Conservation (phyloP, 2,113 vertebrate genomes). For the Antennarius striatus region DNA sequence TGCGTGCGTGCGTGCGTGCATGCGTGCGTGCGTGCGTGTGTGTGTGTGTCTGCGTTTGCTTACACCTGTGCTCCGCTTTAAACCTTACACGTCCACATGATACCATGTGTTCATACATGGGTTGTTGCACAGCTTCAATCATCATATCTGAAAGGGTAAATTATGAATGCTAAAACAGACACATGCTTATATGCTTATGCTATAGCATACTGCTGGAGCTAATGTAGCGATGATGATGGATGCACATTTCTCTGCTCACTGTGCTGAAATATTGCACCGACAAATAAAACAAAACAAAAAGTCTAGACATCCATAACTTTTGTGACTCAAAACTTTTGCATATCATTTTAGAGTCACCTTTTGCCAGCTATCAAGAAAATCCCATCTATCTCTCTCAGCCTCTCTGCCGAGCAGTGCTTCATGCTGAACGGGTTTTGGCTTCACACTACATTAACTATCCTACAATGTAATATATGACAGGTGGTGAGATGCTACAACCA, state of each 20-base stretch:
- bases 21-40: not conserved
- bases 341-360: constrained; percentile 1
- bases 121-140: constrained; percentile 43
- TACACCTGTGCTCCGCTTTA: constrained; percentile 6
- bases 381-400: not conserved
- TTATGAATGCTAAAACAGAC: constrained; percentile 14
- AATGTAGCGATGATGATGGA: not conserved
- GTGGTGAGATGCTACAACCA: too few relatives aligned
- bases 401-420: too few relatives aligned
- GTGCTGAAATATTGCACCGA: too few relatives aligned
- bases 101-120: constrained; percentile 32
- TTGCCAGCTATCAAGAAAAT: constrained; percentile 8
- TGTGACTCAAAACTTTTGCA: not conserved
- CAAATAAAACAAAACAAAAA: not conserved
- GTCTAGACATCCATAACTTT: not conserved
- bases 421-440: constrained; percentile 13
- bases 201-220: not conserved
- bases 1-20: not conserved
- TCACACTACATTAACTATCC: constrained; percentile 35
- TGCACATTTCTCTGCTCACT: too few relatives aligned
- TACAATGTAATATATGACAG: not conserved
- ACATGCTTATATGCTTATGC: not conserved
- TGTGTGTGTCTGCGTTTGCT: not conserved
- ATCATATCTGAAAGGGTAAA: constrained; percentile 1
- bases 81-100: constrained; percentile 20